A percentile compares a stretch with the other conserved stretches of the same genome.
phyloP scores from a whole-genome alignment of 2,888 invertebrate species.

The Drosophila sordidapex region DNA sequence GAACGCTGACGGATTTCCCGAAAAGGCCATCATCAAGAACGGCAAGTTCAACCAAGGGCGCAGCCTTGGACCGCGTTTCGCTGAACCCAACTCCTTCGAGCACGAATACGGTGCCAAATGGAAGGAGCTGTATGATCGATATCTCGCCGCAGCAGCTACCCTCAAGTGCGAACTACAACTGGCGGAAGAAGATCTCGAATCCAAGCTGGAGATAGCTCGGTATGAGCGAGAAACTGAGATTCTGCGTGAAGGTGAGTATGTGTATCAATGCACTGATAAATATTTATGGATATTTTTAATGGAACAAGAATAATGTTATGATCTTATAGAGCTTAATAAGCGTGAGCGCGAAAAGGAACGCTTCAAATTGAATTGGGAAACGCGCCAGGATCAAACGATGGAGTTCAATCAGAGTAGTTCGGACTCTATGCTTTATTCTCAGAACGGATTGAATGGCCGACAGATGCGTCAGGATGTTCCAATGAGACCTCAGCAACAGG shows the following conservation, averaged over 20 bases:
- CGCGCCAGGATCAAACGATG: constrained; percentile 5
- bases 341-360: constrained; percentile 41
- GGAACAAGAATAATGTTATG: neutral
- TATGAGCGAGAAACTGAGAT: constrained; percentile 98
- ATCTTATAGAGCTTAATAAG: constrained; percentile 26
- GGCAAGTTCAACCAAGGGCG: constrained; percentile 92
- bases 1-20: constrained; percentile 96
- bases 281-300: neutral
- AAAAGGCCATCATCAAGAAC: constrained; percentile 92
- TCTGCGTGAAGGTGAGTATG: constrained; percentile 90
- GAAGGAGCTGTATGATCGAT: constrained; percentile 97
- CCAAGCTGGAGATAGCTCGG: constrained; percentile 97
- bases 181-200: constrained; percentile 96
- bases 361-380: constrained; percentile 26
- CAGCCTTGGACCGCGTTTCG: constrained; percentile 95
- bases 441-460: neutral
- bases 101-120: constrained; percentile 98
- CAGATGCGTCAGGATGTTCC: neutral
- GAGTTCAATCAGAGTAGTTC: neutral
- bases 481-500: neutral
- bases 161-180: constrained; percentile 94
- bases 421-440: neutral
- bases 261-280: neutral
- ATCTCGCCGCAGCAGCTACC: constrained; percentile 93
- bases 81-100: constrained; percentile 94